Conservation (phyloP, 2,888 invertebrate species). For the Conchocele bisecta region DNA sequence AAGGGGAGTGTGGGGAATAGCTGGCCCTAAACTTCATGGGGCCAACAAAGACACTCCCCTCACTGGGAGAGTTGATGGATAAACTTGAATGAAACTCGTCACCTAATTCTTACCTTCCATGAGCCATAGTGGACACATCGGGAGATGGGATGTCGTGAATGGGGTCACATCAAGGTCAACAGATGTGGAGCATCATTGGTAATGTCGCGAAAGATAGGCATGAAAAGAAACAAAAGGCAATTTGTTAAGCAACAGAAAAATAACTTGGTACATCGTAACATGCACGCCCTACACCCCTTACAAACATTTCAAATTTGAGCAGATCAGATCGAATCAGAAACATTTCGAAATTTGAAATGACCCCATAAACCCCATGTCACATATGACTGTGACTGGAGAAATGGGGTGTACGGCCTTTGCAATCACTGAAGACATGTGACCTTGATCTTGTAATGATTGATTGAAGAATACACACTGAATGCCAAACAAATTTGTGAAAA, state of each 20-base stretch:
- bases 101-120: slow-evolving; percentile 74
- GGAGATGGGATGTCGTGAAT: background rate
- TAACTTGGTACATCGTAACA: background rate
- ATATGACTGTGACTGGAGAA: too few relatives aligned
- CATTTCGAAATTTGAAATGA: too few relatives aligned
- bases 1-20: slow-evolving; percentile 24
- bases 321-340: background rate
- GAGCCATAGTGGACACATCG: slow-evolving; percentile 61
- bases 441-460: too few relatives aligned
- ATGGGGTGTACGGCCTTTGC: too few relatives aligned
- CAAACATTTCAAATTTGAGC: too few relatives aligned
- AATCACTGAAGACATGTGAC: too few relatives aligned
- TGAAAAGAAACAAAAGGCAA: slow-evolving; percentile 68
- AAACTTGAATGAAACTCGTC: slow-evolving; percentile 45
- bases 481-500: too few relatives aligned
- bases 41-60: slow-evolving; percentile 41
- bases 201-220: slow-evolving; percentile 23
- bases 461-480: too few relatives aligned
- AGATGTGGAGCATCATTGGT: slow-evolving; percentile 1
- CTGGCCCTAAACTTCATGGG: slow-evolving; percentile 46
- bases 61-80: slow-evolving; percentile 29
- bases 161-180: slow-evolving; percentile 21
- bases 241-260: slow-evolving; percentile 63
- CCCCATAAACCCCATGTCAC: too few relatives aligned
- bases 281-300: background rate